Conservation (phyloP, 2,797 vertebrate genomes). For the Sardinella longiceps region DNA sequence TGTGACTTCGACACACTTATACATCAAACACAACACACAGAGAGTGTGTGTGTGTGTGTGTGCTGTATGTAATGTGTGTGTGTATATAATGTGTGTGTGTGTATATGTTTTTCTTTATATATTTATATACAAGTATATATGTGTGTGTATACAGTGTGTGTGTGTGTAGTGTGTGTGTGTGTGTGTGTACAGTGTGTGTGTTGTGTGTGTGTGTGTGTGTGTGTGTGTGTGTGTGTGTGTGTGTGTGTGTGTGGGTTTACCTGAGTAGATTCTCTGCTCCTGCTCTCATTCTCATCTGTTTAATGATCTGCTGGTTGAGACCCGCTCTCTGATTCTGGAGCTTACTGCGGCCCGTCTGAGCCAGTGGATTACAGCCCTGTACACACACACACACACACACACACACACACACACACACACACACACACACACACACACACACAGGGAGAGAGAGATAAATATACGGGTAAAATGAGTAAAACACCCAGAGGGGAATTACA, state of each 20-base stretch:
- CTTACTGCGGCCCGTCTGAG: conserved; percentile 93
- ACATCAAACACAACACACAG: not conserved
- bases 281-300: conserved; percentile 91
- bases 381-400: not conserved
- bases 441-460: no score
- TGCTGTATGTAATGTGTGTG: no score
- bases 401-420: conserved; percentile 17
- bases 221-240: not conserved
- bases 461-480: no score
- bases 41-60: no score
- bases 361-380: conserved; percentile 92
- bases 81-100: no score
- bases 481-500: no score
- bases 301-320: conserved; percentile 96
- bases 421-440: no score
- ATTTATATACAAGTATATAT: no score
- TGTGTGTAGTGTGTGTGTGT: no score
- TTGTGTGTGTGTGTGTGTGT: conserved; percentile 20
- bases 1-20: no score
- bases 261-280: conserved; percentile 95
- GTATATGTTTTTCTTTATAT: no score
- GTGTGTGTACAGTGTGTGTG: not conserved
- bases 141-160: no score
- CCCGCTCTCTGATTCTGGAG: conserved; percentile 89
- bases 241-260: conserved; percentile 68